These are phyloP conservation scores for Tauraco hartlaubi DNA, from an alignment of 2,797 vertebrate species.

Conservation along the genomic window DNA sequence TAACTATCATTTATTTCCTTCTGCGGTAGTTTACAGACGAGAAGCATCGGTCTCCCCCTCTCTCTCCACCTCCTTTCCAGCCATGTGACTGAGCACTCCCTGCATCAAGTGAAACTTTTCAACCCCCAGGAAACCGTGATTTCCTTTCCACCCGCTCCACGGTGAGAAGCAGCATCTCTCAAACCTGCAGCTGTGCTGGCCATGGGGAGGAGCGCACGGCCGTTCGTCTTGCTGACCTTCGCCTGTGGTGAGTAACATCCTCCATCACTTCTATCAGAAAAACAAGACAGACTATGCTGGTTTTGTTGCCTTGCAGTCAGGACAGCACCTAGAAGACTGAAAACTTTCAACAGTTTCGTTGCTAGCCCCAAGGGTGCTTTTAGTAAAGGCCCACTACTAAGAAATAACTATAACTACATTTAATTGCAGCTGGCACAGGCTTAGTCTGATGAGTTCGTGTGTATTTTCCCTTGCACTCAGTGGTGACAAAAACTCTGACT, in stretches of 20 bases:
- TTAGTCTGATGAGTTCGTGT: neutral
- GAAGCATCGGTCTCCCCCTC: neutral
- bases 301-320: neutral
- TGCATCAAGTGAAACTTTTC: neutral
- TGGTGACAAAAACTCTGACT: neutral
- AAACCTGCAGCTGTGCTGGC: neutral
- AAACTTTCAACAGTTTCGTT: neutral
- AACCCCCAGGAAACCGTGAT: neutral
- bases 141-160: neutral
- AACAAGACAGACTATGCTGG: no score
- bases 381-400: neutral
- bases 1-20: neutral
- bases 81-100: constrained; percentile 16
- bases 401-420: neutral
- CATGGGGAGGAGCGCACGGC: neutral
- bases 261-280: neutral
- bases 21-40: neutral
- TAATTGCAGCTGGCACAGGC: neutral
- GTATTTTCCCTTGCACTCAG: neutral
- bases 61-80: neutral
- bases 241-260: constrained; percentile 50
- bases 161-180: neutral
- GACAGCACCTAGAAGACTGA: neutral
- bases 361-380: neutral
- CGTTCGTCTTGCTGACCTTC: neutral